Evolutionary conservation across 2,797 vertebrate genomes (phyloP).

Genomic region (Simalia tracyae): DNA sequence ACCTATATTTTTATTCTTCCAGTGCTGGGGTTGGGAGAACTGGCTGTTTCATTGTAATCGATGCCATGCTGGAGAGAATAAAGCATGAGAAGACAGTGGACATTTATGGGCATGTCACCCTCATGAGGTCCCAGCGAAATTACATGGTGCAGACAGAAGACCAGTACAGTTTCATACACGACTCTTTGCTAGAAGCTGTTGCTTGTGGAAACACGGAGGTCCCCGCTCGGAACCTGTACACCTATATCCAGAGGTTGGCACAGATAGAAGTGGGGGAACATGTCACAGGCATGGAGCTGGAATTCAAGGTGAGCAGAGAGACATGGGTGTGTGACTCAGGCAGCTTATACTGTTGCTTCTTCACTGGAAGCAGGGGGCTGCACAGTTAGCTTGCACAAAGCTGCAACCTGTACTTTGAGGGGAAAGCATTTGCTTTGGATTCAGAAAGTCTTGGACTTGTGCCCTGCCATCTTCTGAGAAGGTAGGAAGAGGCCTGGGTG

Average conservation of each 20-base stretch:
- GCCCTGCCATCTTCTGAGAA: background rate
- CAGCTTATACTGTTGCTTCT: background rate
- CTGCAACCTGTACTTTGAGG: background rate
- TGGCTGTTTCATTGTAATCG: constrained; percentile 97
- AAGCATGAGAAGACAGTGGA: constrained; percentile 97
- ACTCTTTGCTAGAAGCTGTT: constrained; percentile 94
- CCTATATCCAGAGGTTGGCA: constrained; percentile 95
- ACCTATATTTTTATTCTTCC: background rate
- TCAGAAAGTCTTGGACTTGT: background rate
- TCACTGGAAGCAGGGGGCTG: background rate
- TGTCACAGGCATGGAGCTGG: constrained; percentile 96
- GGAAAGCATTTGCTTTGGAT: background rate
- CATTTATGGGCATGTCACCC: constrained; percentile 95
- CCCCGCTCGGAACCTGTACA: constrained; percentile 91
- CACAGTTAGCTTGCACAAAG: background rate
- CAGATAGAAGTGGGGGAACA: constrained; percentile 94
- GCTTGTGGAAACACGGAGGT: constrained; percentile 97
- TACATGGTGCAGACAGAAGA: constrained; percentile 99
- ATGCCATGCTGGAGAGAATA: constrained; percentile 96
- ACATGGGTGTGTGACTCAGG: background rate
- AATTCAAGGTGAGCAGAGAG: constrained; percentile 87
- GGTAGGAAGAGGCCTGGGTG: background rate
- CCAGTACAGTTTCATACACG: constrained; percentile 99
- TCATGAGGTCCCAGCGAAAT: constrained; percentile 95
- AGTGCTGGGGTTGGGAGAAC: constrained; percentile 95